Percentiles rank a stretch among this genome's conserved stretches.
Evolutionary conservation across 2,888 invertebrate genomes (phyloP).

Genomic region (Tridacna crocea): DNA sequence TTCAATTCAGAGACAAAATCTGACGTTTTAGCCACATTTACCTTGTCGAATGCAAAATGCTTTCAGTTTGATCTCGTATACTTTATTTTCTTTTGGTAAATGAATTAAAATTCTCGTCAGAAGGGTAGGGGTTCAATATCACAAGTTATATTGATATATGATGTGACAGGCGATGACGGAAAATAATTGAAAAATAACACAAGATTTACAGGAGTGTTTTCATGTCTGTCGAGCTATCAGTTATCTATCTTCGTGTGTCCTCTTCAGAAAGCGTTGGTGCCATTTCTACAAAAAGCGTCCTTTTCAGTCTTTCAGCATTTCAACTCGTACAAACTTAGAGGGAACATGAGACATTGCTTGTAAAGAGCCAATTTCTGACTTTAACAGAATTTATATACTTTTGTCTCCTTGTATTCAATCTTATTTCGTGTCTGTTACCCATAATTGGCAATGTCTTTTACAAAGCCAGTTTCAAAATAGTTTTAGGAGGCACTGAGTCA

Average conservation of each 20-base stretch:
- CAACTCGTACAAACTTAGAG: not conserved
- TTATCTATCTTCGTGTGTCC: not conserved
- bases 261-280: no score
- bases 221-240: slow-evolving; percentile 8
- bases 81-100: not conserved
- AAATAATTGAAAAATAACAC: slow-evolving; percentile 20
- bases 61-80: no score
- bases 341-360: not conserved
- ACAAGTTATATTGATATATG: not conserved
- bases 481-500: no score
- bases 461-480: no score
- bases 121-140: not conserved
- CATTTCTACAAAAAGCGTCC: not conserved
- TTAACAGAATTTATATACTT: no score
- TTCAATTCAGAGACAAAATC: no score
- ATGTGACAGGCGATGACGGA: slow-evolving; percentile 17
- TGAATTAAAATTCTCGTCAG: not conserved
- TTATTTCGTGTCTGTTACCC: no score
- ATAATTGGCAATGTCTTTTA: no score
- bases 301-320: not conserved
- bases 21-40: no score
- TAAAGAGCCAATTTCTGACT: no score
- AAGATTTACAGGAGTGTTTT: not conserved
- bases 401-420: no score
- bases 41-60: no score